These are phyloP conservation scores for Exocentrus adspersus DNA, from an alignment of 2,888 invertebrate genomes.

Conservation along the genomic window DNA sequence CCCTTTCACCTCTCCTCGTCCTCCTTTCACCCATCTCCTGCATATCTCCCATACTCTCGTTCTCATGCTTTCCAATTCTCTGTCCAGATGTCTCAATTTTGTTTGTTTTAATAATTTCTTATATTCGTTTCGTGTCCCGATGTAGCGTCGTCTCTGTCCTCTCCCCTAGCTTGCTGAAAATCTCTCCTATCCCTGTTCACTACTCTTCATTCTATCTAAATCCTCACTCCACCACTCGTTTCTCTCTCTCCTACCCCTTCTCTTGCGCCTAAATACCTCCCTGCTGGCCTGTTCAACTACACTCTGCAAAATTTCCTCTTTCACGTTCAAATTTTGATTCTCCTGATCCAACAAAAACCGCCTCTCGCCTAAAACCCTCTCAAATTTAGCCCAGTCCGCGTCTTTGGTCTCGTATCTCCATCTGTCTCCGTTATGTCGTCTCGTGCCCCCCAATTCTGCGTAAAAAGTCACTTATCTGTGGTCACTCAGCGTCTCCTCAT, in stretches of 20 bases:
- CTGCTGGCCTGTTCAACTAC: background rate
- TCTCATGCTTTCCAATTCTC: conserved; percentile 10
- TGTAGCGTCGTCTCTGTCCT: background rate
- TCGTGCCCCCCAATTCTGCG: background rate
- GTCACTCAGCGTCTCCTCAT: conserved; percentile 36
- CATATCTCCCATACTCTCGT: background rate
- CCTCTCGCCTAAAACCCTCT: too few relatives aligned
- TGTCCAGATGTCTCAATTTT: background rate
- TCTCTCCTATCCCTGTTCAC: background rate
- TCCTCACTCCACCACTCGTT: background rate
- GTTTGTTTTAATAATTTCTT: background rate
- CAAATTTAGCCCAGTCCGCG: too few relatives aligned
- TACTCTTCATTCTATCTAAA: background rate
- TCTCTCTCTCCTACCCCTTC: background rate
- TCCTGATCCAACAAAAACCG: too few relatives aligned
- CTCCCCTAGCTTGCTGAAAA: background rate
- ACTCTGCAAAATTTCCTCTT: background rate
- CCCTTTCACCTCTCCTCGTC: background rate
- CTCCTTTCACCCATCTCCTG: background rate
- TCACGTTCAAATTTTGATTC: too few relatives aligned
- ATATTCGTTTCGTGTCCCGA: background rate
- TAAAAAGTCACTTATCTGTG: conserved; percentile 32
- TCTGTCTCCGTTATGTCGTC: background rate
- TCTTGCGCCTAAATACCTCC: background rate
- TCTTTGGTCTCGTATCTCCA: background rate